A percentile compares a stretch with the other conserved stretches of the same genome.
Conservation (phyloP, 2,797 vertebrate species). For the Adelosebastes latens region DNA sequence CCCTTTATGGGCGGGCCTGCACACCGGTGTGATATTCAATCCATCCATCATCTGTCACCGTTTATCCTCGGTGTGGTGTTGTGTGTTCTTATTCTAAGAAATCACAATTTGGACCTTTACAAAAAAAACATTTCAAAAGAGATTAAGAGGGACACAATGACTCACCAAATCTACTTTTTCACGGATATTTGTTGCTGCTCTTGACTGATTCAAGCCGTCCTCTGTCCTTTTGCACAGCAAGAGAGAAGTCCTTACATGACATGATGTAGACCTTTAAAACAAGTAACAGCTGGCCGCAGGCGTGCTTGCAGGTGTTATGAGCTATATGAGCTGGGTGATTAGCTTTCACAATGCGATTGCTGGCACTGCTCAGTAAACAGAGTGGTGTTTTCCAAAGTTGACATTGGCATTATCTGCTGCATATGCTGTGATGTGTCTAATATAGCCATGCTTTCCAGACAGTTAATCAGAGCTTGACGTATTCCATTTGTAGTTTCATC, state of each 20-base stretch:
- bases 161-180: slow-evolving; percentile 3
- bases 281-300: neutral
- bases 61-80: neutral
- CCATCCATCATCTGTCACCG: neutral
- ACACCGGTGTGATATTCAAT: neutral
- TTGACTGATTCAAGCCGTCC: neutral
- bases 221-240: slow-evolving; percentile 18
- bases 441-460: neutral
- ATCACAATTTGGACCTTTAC: neutral
- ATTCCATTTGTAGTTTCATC: neutral
- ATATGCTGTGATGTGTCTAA: neutral
- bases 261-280: neutral
- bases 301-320: neutral
- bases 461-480: neutral
- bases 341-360: neutral
- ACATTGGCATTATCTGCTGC: neutral
- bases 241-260: slow-evolving; percentile 16
- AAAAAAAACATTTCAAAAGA: neutral
- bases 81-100: neutral
- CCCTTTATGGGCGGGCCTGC: neutral
- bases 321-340: neutral
- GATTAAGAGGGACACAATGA: neutral
- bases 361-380: neutral
- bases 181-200: slow-evolving; percentile 17
- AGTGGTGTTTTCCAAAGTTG: neutral